Percentiles rank a stretch among this genome's conserved stretches.
Evolutionary conservation across 2,888 invertebrate genomes (phyloP).

Genomic region (Notodromas monacha): DNA sequence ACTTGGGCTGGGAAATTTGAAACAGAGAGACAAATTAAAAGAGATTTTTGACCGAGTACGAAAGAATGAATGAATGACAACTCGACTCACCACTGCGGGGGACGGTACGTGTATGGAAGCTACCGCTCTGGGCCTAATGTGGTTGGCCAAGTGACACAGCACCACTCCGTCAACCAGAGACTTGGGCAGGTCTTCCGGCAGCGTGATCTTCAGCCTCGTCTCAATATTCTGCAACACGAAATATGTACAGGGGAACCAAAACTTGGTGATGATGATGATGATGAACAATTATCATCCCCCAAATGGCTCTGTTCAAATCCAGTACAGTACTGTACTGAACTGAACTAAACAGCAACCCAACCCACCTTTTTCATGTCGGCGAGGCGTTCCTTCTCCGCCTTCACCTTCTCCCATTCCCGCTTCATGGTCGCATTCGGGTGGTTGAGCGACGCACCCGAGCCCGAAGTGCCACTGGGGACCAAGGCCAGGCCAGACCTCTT

Average conservation of each 20-base stretch:
- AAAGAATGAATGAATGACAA: slow-evolving; percentile 11
- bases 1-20: slow-evolving; percentile 36
- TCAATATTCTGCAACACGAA: slow-evolving; percentile 39
- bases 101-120: slow-evolving; percentile 81
- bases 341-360: too few relatives aligned
- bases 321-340: too few relatives aligned
- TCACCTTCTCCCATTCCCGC: slow-evolving; percentile 58
- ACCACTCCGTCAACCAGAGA: slow-evolving; percentile 69
- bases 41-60: background rate
- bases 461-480: slow-evolving; percentile 13
- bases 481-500: too few relatives aligned
- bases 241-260: too few relatives aligned
- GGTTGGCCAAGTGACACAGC: slow-evolving; percentile 70
- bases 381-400: slow-evolving; percentile 54
- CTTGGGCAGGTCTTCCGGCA: slow-evolving; percentile 51
- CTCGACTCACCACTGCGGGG: slow-evolving; percentile 51
- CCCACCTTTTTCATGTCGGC: slow-evolving; percentile 47
- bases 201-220: slow-evolving; percentile 49
- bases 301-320: too few relatives aligned
- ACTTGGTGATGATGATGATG: too few relatives aligned
- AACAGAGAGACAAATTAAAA: slow-evolving; percentile 1
- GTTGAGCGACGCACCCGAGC: slow-evolving; percentile 30
- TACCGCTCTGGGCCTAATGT: slow-evolving; percentile 59
- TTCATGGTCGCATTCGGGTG: slow-evolving; percentile 69
- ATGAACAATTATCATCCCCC: too few relatives aligned